These are phyloP conservation scores for Melanotaenia parkinsoni DNA, from an alignment of 2,797 vertebrate genomes.

Conservation along the genomic window DNA sequence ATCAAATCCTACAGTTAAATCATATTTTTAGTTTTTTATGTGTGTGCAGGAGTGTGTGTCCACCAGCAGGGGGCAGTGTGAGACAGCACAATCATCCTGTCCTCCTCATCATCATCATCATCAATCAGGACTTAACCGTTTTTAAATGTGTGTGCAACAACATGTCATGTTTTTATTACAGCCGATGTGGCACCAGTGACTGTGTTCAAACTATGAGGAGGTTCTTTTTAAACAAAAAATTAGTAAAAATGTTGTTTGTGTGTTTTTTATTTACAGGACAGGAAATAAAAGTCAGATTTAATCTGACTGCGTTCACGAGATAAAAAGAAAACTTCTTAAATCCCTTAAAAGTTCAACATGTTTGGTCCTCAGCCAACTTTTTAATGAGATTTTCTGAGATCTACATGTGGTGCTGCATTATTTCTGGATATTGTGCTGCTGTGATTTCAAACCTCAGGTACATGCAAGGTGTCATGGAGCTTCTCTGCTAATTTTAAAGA, in stretches of 20 bases:
- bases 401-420: background rate
- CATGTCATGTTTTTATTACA: background rate
- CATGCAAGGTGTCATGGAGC: background rate
- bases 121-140: conserved; percentile 1
- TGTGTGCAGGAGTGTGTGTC: conserved; percentile 16
- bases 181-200: background rate
- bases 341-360: background rate
- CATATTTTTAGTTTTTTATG: background rate
- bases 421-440: background rate
- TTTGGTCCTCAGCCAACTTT: background rate
- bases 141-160: background rate
- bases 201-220: conserved; percentile 4
- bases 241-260: background rate
- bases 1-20: no score
- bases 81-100: conserved; percentile 15
- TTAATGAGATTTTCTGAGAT: background rate
- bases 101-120: background rate
- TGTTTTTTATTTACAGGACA: background rate
- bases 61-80: conserved; percentile 73
- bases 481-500: background rate
- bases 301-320: background rate
- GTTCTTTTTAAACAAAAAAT: background rate
- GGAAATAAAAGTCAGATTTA: conserved; percentile 6
- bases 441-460: background rate
- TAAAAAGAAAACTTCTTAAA: background rate